Evolutionary conservation across 2,797 vertebrate genomes (phyloP).

Genomic region (Hoplostethus mediterraneus): DNA sequence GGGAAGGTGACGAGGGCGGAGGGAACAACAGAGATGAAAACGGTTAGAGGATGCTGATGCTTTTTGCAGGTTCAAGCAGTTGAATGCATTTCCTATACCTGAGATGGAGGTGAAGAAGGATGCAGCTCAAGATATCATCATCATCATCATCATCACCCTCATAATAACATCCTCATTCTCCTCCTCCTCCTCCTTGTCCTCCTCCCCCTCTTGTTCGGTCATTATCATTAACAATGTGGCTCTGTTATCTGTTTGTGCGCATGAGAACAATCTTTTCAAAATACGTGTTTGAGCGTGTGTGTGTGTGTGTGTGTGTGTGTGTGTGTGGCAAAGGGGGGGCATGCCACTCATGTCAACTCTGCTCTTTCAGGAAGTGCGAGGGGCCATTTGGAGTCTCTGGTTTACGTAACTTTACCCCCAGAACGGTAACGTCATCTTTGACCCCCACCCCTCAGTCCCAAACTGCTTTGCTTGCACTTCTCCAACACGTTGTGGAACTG

Average conservation of each 20-base stretch:
- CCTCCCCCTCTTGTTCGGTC: constrained; percentile 7
- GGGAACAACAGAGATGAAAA: constrained; percentile 9
- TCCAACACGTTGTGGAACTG: constrained; percentile 71
- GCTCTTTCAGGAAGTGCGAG: constrained; percentile 46
- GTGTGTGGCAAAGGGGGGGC: too few species aligned
- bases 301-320: constrained; percentile 9
- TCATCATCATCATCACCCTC: neutral
- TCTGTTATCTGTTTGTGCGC: constrained; percentile 52
- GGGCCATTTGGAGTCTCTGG: constrained; percentile 30
- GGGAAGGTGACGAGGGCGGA: constrained; percentile 16
- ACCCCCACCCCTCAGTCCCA: constrained; percentile 32
- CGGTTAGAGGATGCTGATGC: constrained; percentile 7
- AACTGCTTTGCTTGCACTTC: constrained; percentile 76
- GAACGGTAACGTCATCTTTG: constrained; percentile 68
- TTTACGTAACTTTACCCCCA: constrained; percentile 64
- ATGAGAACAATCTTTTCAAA: constrained; percentile 53
- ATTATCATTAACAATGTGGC: constrained; percentile 56
- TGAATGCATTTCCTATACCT: too few species aligned
- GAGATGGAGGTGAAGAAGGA: neutral
- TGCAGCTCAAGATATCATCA: neutral
- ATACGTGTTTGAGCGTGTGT: constrained; percentile 14
- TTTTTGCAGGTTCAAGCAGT: constrained; percentile 22
- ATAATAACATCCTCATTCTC: constrained; percentile 7
- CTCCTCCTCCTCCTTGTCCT: constrained; percentile 17
- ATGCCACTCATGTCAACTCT: constrained; percentile 19